phyloP scores from a whole-genome alignment of 1,140 invertebrate species.

The Asbolus verrucosus region DNA sequence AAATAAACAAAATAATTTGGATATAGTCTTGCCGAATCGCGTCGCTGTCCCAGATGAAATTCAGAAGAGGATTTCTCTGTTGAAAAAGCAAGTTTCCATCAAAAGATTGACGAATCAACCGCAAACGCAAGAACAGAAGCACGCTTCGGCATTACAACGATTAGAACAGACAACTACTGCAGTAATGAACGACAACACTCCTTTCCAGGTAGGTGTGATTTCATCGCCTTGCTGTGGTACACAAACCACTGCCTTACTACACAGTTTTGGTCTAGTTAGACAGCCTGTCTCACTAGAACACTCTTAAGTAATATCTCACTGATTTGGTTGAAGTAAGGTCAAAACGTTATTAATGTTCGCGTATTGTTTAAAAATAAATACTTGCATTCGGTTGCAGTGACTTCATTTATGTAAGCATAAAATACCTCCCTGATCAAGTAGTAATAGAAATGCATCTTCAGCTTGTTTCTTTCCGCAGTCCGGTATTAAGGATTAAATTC shows the following conservation, averaged over 20 bases:
- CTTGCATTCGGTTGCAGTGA: too few relatives aligned
- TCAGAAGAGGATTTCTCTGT: slow-evolving; percentile 53
- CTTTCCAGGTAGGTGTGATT: slow-evolving; percentile 58
- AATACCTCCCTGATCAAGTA: too few relatives aligned
- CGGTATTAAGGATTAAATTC: too few relatives aligned
- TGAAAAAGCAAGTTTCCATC: slow-evolving; percentile 59
- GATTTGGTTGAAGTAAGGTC: too few relatives aligned
- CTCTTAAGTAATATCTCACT: background rate
- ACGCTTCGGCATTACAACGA: slow-evolving; percentile 55
- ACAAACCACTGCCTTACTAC: background rate
- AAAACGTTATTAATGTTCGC: too few relatives aligned
- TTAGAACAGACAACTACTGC: slow-evolving; percentile 59
- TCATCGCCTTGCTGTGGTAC: background rate
- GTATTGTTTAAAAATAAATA: too few relatives aligned
- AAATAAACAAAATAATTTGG: background rate
- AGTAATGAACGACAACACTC: slow-evolving; percentile 56
- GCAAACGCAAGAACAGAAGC: slow-evolving; percentile 9
- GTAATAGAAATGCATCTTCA: too few relatives aligned
- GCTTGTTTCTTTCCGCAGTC: too few relatives aligned
- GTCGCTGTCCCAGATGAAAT: slow-evolving; percentile 47
- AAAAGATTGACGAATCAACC: slow-evolving; percentile 44
- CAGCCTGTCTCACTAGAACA: too few relatives aligned
- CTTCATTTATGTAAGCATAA: too few relatives aligned
- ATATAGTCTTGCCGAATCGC: background rate
- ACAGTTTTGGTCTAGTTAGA: too few relatives aligned